These are phyloP conservation scores for Drosophila anceps DNA, from an alignment of 2,888 invertebrate genomes.

Conservation along the genomic window DNA sequence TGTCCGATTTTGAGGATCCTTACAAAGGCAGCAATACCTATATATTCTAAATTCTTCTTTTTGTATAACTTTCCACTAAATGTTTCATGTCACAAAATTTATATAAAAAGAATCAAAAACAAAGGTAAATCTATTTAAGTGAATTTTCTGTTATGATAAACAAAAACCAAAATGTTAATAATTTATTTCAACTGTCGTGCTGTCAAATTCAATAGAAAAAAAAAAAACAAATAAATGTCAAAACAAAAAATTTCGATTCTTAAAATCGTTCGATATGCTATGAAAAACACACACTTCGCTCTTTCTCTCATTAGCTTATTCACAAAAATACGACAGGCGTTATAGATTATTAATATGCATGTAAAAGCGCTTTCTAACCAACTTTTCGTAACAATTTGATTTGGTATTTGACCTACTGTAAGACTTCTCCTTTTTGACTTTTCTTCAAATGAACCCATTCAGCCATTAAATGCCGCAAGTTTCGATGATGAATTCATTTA, in stretches of 20 bases:
- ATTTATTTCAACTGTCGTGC: conserved; percentile 70
- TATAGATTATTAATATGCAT: conserved; percentile 78
- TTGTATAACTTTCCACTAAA: conserved; percentile 68
- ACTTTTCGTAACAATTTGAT: conserved; percentile 14
- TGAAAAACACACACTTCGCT: conserved; percentile 61
- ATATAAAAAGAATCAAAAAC: conserved; percentile 21
- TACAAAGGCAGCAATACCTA: conserved; percentile 93
- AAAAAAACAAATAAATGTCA: no score
- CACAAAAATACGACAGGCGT: conserved; percentile 71
- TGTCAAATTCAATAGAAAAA: conserved; percentile 40
- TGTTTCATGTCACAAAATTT: conserved; percentile 64
- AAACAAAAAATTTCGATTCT: conserved; percentile 44
- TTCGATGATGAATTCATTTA: conserved; percentile 91
- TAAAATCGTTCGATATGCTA: conserved; percentile 66
- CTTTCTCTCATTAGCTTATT: conserved; percentile 34
- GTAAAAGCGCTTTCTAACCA: conserved; percentile 49
- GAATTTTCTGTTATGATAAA: conserved; percentile 39
- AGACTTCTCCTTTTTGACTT: conserved; percentile 3
- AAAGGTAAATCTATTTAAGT: conserved; percentile 66
- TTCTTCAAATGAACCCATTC: conserved; percentile 58
- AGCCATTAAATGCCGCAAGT: conserved; percentile 92
- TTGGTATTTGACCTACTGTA: background rate
- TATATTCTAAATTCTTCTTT: conserved; percentile 89
- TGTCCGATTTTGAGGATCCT: conserved; percentile 89
- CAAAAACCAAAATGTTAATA: conserved; percentile 49